Percentiles rank a stretch among this genome's conserved stretches.
phyloP scores from a whole-genome alignment of 2,888 invertebrate species.

The Flexamia atlantica region DNA sequence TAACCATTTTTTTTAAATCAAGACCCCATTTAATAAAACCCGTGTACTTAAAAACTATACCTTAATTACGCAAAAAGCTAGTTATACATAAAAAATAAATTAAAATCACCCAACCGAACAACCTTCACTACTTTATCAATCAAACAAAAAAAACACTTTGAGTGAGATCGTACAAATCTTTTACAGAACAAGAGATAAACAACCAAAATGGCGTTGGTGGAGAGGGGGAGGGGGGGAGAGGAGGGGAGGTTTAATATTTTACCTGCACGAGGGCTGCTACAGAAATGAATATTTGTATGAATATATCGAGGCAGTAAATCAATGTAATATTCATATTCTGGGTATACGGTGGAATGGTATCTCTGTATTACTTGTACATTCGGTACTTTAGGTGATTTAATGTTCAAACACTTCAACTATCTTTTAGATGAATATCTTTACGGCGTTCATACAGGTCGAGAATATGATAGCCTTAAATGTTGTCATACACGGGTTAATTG shows the following conservation, averaged over 20 bases:
- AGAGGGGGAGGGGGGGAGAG: slow-evolving; percentile 8
- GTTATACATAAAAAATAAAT: no score
- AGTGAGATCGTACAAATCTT: background rate
- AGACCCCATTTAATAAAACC: no score
- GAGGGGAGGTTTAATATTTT: slow-evolving; percentile 50
- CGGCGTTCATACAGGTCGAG: background rate
- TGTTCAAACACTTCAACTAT: slow-evolving; percentile 16
- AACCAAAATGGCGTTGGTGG: slow-evolving; percentile 31
- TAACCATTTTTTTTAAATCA: no score
- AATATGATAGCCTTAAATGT: no score
- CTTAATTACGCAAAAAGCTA: no score
- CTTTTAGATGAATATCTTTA: slow-evolving; percentile 27
- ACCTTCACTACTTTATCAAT: background rate
- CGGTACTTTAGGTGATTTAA: slow-evolving; percentile 41
- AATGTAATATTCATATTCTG: slow-evolving; percentile 55
- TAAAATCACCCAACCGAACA: background rate
- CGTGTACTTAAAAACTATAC: no score
- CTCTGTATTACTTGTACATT: slow-evolving; percentile 40
- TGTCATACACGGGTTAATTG: no score
- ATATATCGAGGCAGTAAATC: slow-evolving; percentile 44
- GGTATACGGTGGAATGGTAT: background rate
- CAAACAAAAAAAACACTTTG: background rate
- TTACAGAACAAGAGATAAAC: slow-evolving; percentile 42
- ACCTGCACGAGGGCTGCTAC: slow-evolving; percentile 47
- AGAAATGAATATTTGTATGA: slow-evolving; percentile 56